Evolutionary conservation across 2,888 invertebrate species (phyloP), one percentile per base, ranked within the genome.

Genomic region (Sesia bembeciformis): DNA sequence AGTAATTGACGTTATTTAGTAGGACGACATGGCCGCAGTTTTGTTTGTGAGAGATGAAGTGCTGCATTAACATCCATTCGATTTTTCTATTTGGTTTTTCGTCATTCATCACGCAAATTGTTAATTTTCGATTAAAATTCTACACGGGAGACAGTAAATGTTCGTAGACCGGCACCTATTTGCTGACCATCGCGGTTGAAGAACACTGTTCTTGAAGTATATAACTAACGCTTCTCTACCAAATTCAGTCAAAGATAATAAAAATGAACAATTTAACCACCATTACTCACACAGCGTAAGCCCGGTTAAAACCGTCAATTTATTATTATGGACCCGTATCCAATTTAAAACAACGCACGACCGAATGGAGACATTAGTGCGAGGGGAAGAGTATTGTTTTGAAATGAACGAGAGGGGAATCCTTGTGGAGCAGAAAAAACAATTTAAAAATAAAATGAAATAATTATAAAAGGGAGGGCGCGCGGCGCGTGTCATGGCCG

Each of bases 361-460:
- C 68, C 79, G 79, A 81, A 81, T 78, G 78, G 76, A 77, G 74
- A 76, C 81, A 83, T 83, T 81, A 78, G 76, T 8, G 73, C 72
- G 73, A 62, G 58, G 60, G 59, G 54, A 54, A 49, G 52, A 63
- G 76, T 78, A 85, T 84, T 84, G 84, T 86, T 86, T 86, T 83
- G 75, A 72, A 75, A 79, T 70, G 68, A 68, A 72, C 72, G 66
- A 76, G 77, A 81, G 86, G 86, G 85, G 85, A 84, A 84, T 83
- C 79, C 75, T 79, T 78, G 80, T 76, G 82, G 78, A 81, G 72
- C 61, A 82, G 85, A 88, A 89, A 89, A 89, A 88, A 88, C 85
- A 85, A 85, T 89, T 88, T 87, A 88, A 88, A 89, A 89, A 89
- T 88, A 89, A 88, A 88, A 88, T 85, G 86, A 77, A 88, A 83